These are phyloP conservation scores for Chloropsis hardwickii DNA, from an alignment of 2,113 vertebrate genomes.

Conservation along the genomic window DNA sequence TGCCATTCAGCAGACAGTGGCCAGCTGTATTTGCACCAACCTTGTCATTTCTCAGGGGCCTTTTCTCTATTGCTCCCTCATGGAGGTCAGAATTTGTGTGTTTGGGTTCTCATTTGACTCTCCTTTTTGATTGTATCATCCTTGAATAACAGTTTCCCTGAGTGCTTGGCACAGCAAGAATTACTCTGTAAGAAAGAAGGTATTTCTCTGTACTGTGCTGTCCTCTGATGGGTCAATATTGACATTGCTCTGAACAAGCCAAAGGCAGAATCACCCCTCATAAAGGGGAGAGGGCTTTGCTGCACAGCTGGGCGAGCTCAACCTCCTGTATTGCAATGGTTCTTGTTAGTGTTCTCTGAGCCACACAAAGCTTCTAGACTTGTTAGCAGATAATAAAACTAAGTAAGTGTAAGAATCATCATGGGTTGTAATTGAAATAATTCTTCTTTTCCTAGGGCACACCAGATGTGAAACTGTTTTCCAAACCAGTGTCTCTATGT, in stretches of 20 bases:
- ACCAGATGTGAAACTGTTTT: slow-evolving; percentile 91
- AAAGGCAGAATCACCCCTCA: neutral
- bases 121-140: neutral
- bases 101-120: neutral
- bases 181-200: neutral
- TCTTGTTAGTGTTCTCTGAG: neutral
- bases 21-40: slow-evolving; percentile 96
- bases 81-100: slow-evolving; percentile 80
- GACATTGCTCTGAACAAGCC: neutral
- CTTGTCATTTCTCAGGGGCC: slow-evolving; percentile 95
- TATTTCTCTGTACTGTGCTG: neutral
- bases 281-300: neutral
- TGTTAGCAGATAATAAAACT: neutral
- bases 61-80: slow-evolving; percentile 95
- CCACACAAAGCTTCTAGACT: neutral
- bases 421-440: neutral
- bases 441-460: slow-evolving; percentile 78
- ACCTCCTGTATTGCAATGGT: neutral
- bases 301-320: neutral
- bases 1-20: slow-evolving; percentile 91
- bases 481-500: slow-evolving; percentile 86
- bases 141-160: neutral
- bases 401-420: neutral
- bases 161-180: neutral
- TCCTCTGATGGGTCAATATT: neutral